phyloP scores from a whole-genome alignment of 2,797 vertebrate genomes.

The Danio tinwini region DNA sequence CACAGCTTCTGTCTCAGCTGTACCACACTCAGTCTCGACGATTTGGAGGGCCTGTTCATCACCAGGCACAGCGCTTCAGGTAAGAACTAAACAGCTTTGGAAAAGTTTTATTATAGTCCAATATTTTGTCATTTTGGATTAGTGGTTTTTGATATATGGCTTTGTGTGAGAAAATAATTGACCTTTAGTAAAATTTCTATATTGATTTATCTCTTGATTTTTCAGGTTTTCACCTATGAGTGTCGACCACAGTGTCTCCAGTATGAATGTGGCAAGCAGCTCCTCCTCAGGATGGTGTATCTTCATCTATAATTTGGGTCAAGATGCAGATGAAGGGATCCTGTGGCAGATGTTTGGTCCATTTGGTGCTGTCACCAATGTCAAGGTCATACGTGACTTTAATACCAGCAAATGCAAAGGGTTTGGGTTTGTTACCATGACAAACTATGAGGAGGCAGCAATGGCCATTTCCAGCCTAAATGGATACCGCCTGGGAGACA shows the following conservation, averaged over 20 bases:
- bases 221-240: conserved; percentile 91
- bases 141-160: neutral
- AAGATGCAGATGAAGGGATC: conserved; percentile 95
- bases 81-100: conserved; percentile 59
- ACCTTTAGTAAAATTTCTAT: neutral
- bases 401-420: conserved; percentile 99
- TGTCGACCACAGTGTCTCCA: conserved; percentile 89
- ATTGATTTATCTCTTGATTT: neutral
- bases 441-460: conserved; percentile 98
- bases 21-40: conserved; percentile 92
- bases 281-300: conserved; percentile 95
- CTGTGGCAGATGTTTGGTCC: conserved; percentile 99
- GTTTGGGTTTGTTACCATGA: conserved; percentile 99
- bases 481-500: conserved; percentile 96
- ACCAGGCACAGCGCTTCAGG: conserved; percentile 98
- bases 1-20: conserved; percentile 92
- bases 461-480: conserved; percentile 98
- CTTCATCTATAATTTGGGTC: conserved; percentile 97
- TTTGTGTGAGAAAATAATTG: neutral
- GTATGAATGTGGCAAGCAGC: conserved; percentile 86
- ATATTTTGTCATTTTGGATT: too few species aligned
- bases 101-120: neutral
- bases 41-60: conserved; percentile 93
- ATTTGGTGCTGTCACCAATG: conserved; percentile 95
- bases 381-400: conserved; percentile 98